Evolutionary conservation across 1,140 invertebrate genomes (phyloP), one percentile per base, ranked within the genome.

Genomic region (Bombus soroeensis): DNA sequence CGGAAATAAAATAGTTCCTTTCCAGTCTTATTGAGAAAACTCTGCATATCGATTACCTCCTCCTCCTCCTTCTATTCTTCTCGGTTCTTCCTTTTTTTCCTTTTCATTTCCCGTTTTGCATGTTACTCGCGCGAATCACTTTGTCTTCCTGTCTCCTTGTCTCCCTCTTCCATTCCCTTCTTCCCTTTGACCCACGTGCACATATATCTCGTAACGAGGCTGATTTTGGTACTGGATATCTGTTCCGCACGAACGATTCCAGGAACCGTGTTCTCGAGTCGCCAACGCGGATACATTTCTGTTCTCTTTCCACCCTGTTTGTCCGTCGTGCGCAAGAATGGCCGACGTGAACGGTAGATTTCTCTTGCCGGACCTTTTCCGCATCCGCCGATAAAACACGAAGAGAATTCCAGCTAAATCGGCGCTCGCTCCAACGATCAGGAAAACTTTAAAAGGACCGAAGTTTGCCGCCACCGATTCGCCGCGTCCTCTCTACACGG

Each of bases 1-100:
- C 89, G 87, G 89, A 91, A 92, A 91, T 92, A 90, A 90, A 90
- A 88, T 84, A 87, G 41, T 70, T 86, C 71, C 75, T 70, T 83
- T 62, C 76, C 71, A 79, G 75, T 87, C 75, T 83, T 79, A 83
- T 87, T 81, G 73, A 72, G 62, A 83, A 87, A 89, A 87, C 79
- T 88, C 81, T 82, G 87, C 87, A 74, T 87, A 88, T 87, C 87
- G 84, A 88, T 81, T 71, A 5, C 37, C 59, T 37, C 37, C 41
- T n/a, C 15, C 41, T 34, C 12, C 6, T 10, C 8, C 41, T 53
- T 6, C 6, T 53, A 53, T 53, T 62, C 53, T 25, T 34, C 22
- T n/a, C 13, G 22, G 37, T n/a, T 66, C 25, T 39, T 53, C 43
- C 2, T 59, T 18, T 62, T 53, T 82, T 22, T 70, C 25, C 34